These are phyloP conservation scores for Carterocephalus palaemon DNA, from an alignment of 2,888 invertebrate genomes.

Conservation along the genomic window DNA sequence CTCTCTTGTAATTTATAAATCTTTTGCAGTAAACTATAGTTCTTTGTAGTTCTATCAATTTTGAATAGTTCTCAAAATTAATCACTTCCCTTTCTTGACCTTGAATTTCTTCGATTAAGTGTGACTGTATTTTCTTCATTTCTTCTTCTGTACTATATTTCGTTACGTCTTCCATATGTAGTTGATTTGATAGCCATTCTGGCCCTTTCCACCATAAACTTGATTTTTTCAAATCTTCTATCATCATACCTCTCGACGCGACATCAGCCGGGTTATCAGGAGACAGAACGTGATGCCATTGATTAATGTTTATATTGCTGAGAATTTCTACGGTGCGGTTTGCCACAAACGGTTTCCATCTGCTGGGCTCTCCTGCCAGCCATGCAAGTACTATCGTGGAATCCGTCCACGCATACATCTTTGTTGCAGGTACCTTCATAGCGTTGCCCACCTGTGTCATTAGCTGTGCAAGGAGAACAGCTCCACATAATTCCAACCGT, in stretches of 20 bases:
- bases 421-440: background rate
- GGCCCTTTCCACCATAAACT: conserved; percentile 5
- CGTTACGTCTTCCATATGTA: too few relatives aligned
- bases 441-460: conserved; percentile 6
- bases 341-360: conserved; percentile 30
- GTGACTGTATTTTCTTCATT: conserved; percentile 3
- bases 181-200: too few relatives aligned
- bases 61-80: conserved; percentile 2
- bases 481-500: conserved; percentile 7
- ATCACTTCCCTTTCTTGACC: background rate
- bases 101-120: conserved; percentile 5
- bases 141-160: background rate
- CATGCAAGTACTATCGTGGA: conserved; percentile 12
- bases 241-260: conserved; percentile 1
- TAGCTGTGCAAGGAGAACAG: conserved; percentile 16
- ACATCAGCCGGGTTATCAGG: conserved; percentile 35
- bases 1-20: background rate
- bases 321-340: conserved; percentile 32
- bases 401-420: conserved; percentile 7
- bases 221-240: background rate
- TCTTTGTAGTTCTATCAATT: background rate
- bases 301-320: conserved; percentile 10
- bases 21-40: conserved; percentile 2
- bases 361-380: conserved; percentile 18
- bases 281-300: conserved; percentile 27